Conservation (phyloP, 2,113 vertebrate genomes). For the Gasterosteus aculeatus region DNA sequence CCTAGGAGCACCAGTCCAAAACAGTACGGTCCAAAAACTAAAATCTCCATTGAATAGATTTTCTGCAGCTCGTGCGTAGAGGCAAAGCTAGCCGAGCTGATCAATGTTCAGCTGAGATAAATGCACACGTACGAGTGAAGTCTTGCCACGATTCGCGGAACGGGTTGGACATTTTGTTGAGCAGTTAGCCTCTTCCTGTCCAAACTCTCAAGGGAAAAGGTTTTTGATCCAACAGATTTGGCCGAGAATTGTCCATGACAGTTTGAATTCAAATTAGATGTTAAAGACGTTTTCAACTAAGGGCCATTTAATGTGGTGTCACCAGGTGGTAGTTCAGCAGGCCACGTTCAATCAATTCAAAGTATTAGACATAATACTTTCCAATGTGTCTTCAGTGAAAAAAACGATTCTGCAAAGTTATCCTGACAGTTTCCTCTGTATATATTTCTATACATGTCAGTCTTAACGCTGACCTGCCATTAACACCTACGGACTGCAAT, state of each 20-base stretch:
- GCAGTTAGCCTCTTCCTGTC: conserved; percentile 8
- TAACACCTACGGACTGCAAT: conserved; percentile 8
- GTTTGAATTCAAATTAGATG: conserved; percentile 45
- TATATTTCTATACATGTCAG: background rate
- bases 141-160: background rate
- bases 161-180: conserved; percentile 14
- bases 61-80: background rate
- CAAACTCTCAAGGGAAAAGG: conserved; percentile 12
- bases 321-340: background rate
- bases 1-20: background rate
- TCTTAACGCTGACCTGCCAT: background rate
- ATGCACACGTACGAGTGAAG: conserved; percentile 4
- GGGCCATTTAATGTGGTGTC: conserved; percentile 32
- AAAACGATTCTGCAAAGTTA: conserved; percentile 10
- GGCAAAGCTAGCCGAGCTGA: background rate
- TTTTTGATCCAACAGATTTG: conserved; percentile 26
- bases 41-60: background rate
- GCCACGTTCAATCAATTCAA: conserved; percentile 9
- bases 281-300: conserved; percentile 28
- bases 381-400: conserved; percentile 1
- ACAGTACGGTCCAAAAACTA: background rate
- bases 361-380: conserved; percentile 15
- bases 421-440: background rate
- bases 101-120: background rate
- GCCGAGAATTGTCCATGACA: conserved; percentile 34